These are phyloP conservation scores for Metallyticus violacea DNA, from an alignment of 2,888 invertebrate genomes.

Conservation along the genomic window DNA sequence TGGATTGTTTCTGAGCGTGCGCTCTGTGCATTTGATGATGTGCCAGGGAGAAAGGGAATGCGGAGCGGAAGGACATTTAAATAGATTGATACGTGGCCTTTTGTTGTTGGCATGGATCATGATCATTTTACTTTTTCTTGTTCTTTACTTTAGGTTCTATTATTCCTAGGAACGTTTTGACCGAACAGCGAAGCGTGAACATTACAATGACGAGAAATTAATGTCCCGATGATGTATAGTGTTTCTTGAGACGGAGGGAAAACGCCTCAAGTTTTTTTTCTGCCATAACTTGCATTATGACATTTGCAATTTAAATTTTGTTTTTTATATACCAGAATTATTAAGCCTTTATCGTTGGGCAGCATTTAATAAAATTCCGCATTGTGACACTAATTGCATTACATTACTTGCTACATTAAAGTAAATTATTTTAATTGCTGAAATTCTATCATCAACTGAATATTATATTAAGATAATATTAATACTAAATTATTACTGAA, in stretches of 20 bases:
- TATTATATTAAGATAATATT: too few species aligned
- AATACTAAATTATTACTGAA: too few species aligned
- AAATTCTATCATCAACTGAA: too few species aligned
- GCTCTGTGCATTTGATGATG: background rate
- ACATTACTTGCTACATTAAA: too few species aligned
- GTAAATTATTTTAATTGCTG: too few species aligned
- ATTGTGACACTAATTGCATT: too few species aligned
- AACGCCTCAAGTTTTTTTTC: background rate
- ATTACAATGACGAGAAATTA: background rate
- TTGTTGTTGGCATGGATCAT: background rate
- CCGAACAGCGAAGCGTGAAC: background rate
- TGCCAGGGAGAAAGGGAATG: background rate
- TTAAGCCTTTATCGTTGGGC: too few species aligned
- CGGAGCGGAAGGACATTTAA: background rate
- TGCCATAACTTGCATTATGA: too few species aligned
- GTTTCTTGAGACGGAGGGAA: background rate
- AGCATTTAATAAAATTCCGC: too few species aligned
- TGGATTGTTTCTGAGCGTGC: background rate
- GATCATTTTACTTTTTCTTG: background rate
- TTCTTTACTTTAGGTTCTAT: background rate
- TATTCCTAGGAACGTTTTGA: background rate
- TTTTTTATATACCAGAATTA: too few species aligned
- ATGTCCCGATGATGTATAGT: background rate
- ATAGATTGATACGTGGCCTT: conserved; percentile 1
- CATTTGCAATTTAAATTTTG: too few species aligned